Base-by-base conservation (phyloP, 2,888 invertebrate species). In the Halictus quadricinctus region DNA sequence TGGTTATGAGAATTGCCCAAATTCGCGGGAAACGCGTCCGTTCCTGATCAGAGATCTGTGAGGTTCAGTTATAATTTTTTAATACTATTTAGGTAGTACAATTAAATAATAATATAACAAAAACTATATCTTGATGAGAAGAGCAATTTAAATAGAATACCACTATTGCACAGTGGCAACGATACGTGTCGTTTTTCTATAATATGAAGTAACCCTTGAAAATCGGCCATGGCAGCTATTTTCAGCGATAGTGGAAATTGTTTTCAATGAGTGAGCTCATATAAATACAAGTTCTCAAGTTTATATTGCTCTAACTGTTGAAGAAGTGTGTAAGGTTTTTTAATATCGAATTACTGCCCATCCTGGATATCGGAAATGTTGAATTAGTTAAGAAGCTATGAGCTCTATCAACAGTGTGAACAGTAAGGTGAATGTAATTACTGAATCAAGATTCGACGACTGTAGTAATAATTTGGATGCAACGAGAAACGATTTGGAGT, bases 1-100 rank as follows among this genome's bases (percentile, higher is more conserved):
- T 80, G 76, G 80, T 74, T 83, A 84, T 87, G 85, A 82, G 84
- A 76, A 89, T 89, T 76, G 88, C 83, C 89, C 88, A 88, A 93
- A 93, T 91, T 93, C 93, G 93, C 93, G 93, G 93, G 93, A 93
- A 93, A 93, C 91, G 92, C 91, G 85, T 91, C 88, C 88, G 86
- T 88, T 86, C 84, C 85, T 88, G 54, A 13, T 79, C 54, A 77
- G 60, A 78, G 84, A 12, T 72, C 75, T 76, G 87, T 80, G 80
- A 80, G 85, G 83, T 83, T 76, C 66, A 66, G 72, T 76, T 79
- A 18, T 54, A 80, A 83, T 83, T 80, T 58, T 8, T 74, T 82
- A 74, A 83, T 88, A 83, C 80, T 64, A 36, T 36, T 36, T 36
- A 87, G 86, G 50, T 50, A 54, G 21, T 25, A 85, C 21, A 77